Evolutionary conservation across 1,140 invertebrate genomes (phyloP), one percentile per base, ranked within the genome.

Genomic region (Musca vetustissima): DNA sequence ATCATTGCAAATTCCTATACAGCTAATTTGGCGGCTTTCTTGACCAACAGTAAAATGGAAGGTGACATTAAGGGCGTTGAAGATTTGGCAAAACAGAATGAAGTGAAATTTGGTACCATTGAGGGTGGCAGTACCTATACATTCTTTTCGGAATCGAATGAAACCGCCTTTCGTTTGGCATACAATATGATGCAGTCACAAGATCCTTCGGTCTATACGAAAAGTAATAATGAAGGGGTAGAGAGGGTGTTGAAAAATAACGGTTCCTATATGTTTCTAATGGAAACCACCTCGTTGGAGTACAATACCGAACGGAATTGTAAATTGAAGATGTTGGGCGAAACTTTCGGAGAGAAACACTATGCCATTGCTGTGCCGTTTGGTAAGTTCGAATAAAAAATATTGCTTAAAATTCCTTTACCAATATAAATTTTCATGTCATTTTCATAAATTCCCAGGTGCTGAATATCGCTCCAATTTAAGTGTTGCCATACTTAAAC

Each of bases 1-100:
- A 97, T 98, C 70, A 95, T 98, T 86, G 94, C 94, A 24, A 93
- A 94, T 0, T 96, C 94, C 0, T 98, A 98, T 75, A 98, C 96
- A 0, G 96, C 96, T 7, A 98, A 98, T 82, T 84, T 98, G 65
- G 95, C 96, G 19, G 96, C 96, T 13, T 98, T 97, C 80, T 83
- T 98, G 1, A 97, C 96, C 0, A 91, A 91, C 52, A 92, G 92
- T 25, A 88, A 92, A 55, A 91, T 96, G 88, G 91, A 93, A 19
- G 88, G 89, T 25, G 91, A 92, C 0, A 96, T 98, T 7, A 88
- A 91, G 72, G 89, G 86, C 55, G 92, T 92, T 0, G 94, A 97
- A 75, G 94, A 96, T 81, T 85, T 98, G 7, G 93, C 93, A 0
- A 88, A 87, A 64, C 94, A 97, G 78, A 93, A 88, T 1, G 91